Evolutionary conservation across 2,113 vertebrate species (phyloP), one percentile per base, ranked within the genome.

Genomic region (human): DNA sequence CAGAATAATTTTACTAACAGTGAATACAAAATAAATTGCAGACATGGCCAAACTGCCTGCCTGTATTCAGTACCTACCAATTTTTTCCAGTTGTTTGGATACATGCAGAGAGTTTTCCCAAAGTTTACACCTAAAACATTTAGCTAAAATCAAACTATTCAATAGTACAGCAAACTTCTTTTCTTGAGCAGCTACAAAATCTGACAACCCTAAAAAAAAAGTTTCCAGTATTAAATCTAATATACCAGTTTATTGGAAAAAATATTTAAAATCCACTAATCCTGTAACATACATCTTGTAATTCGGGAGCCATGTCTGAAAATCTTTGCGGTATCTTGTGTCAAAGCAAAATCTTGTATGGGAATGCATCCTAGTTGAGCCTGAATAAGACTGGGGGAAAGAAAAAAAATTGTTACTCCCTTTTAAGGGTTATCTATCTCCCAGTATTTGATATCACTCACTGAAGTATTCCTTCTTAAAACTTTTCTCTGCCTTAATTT

Each of bases 11-110:
- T 89, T 92, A 40, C 22, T 10, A 97, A 93, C 7, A 94, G 45
- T 64, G 17, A 94, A 84, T 30, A 96, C 64, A 95, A 97, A 96
- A 92, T 38, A 78, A 96, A 86, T 23, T 96, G 43, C 87, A 96
- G 18, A 93, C 0, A 72, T 61, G 93, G 40, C 57, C 76, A 30
- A 85, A 81, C 48, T 97, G 55, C 22, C 45, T 66, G 43, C 75
- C 20, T 93, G 4, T 68, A n/a, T 78, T 91, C 32, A 83, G 11
- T 92, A 99, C 98, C 25, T 98, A 99, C 99, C 99, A 96, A 99
- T 99, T 98, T 99, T 99, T 98, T 99, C 99, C 98, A 99, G 94
- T 95, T 99, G 99, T 98, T 99, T 99, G 90, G 99, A 99, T 87
- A 99, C 98, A 78, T 99, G 99, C 12, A 98, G 98, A 10, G 99